A percentile compares a stretch with the other conserved stretches of the same genome.
phyloP scores from a whole-genome alignment of 2,797 vertebrate species.

The Aulostomus chinensis region DNA sequence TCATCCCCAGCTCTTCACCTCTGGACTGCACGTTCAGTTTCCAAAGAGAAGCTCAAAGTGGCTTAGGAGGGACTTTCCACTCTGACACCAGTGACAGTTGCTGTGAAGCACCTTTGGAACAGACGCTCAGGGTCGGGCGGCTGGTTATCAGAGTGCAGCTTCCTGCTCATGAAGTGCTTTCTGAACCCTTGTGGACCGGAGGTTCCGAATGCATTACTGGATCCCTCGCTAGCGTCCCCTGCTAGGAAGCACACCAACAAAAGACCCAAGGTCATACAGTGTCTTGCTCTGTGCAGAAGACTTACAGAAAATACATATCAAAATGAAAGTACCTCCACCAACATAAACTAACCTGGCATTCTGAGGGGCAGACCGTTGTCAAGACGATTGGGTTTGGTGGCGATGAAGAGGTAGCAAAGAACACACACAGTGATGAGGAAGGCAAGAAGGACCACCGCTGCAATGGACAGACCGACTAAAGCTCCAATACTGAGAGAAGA shows the following conservation, averaged over 20 bases:
- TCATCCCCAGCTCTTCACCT: neutral
- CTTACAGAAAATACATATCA: neutral
- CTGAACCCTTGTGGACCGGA: conserved; percentile 67
- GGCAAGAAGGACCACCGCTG: conserved; percentile 89
- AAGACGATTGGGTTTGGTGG: conserved; percentile 88
- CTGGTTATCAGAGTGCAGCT: conserved; percentile 80
- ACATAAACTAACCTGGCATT: conserved; percentile 78
- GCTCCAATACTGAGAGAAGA: conserved; percentile 84
- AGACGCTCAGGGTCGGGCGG: conserved; percentile 64
- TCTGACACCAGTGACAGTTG: conserved; percentile 63
- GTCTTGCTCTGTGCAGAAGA: neutral
- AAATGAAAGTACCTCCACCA: neutral
- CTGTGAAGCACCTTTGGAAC: conserved; percentile 82
- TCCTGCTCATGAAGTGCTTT: conserved; percentile 76
- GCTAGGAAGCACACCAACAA: conserved; percentile 55
- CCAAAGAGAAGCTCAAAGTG: neutral
- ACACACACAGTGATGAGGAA: conserved; percentile 92
- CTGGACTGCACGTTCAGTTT: neutral
- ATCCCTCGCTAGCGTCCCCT: conserved; percentile 54
- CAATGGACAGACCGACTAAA: conserved; percentile 89
- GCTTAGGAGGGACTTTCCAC: conserved; percentile 70
- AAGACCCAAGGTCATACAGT: neutral
- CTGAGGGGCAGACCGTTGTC: conserved; percentile 88
- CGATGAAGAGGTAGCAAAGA: conserved; percentile 93
- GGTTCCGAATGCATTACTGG: conserved; percentile 20